Evolutionary conservation across 2,113 vertebrate genomes (phyloP).

Genomic region (Carlito syrichta): DNA sequence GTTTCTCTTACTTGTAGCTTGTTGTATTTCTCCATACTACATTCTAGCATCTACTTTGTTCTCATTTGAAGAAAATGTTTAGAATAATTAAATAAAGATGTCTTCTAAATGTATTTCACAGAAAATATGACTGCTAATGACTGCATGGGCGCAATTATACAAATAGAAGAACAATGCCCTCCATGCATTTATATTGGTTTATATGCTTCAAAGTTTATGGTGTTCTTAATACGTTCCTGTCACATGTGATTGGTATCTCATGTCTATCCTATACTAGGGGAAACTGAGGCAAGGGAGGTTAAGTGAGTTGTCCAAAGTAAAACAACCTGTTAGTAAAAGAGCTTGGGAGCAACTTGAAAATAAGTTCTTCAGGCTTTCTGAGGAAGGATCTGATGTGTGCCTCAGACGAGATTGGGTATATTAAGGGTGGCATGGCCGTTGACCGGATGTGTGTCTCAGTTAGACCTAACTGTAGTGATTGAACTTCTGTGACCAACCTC

Average conservation of each 20-base stretch:
- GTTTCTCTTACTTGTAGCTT: not conserved
- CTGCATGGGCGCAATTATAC: not conserved
- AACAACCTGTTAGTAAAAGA: not conserved
- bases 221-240: not conserved
- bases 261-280: not conserved
- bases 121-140: not conserved
- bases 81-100: not conserved
- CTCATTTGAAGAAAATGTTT: not conserved
- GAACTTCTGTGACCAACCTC: not conserved
- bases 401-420: too few relatives aligned
- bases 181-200: not conserved
- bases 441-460: not conserved
- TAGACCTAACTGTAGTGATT: not conserved
- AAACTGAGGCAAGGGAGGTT: not conserved
- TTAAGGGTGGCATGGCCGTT: too few relatives aligned
- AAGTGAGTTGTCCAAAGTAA: not conserved
- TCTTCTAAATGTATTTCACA: not conserved
- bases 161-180: not conserved
- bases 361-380: not conserved
- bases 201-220: not conserved
- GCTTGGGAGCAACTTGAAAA: not conserved
- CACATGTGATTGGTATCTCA: not conserved
- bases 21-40: not conserved
- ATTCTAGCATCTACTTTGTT: not conserved
- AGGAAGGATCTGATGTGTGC: not conserved